Evolutionary conservation across 2,888 invertebrate species (phyloP).

Genomic region (Pammene aurita): DNA sequence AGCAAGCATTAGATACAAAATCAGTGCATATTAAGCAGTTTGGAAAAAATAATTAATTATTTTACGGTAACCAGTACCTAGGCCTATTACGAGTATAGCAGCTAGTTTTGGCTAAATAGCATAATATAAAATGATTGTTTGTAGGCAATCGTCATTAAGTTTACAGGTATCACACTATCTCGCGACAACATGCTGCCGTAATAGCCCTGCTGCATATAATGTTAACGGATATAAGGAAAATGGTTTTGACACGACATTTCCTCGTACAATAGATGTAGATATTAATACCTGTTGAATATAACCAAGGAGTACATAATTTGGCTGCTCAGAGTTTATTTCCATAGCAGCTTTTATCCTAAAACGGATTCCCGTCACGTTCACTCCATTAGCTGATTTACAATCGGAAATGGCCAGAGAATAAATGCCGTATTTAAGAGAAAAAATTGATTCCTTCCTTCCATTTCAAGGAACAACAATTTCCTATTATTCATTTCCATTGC

Average conservation of each 20-base stretch:
- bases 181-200: no score
- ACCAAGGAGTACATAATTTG: conserved; percentile 56
- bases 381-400: conserved; percentile 67
- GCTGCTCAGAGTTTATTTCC: conserved; percentile 57
- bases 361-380: conserved; percentile 63
- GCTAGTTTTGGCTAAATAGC: no score
- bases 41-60: no score
- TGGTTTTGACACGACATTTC: background rate
- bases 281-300: conserved; percentile 58
- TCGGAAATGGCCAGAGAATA: conserved; percentile 59
- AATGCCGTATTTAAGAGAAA: conserved; percentile 43
- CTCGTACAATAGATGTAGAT: conserved; percentile 19
- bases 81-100: no score
- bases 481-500: conserved; percentile 43
- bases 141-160: no score
- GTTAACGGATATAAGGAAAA: background rate
- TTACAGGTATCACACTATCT: no score
- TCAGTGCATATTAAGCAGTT: no score
- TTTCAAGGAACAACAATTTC: conserved; percentile 44
- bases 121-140: no score
- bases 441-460: conserved; percentile 46
- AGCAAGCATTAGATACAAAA: background rate
- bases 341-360: conserved; percentile 54
- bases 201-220: no score
- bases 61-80: no score